Base-by-base conservation (phyloP, 2,113 vertebrate genomes). In the Furnarius figulus region DNA sequence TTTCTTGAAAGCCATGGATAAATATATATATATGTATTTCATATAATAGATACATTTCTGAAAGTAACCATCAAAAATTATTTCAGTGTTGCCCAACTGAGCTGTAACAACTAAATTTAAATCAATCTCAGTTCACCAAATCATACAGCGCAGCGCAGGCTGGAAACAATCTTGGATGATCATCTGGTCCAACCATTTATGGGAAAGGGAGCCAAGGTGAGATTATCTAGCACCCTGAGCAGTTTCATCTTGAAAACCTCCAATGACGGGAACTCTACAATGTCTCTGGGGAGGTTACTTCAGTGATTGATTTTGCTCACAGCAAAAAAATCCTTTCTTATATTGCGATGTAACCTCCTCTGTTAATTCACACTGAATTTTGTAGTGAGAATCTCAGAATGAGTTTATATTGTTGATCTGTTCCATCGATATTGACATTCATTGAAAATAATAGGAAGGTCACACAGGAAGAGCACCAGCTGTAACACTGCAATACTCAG, bases 1-100 rank as follows among this genome's bases (percentile, higher is more conserved):
- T 30, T 86, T 12, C 49, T 93, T 76, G n/a, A 88, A 93, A 88
- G 44, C 21, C 33, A 79, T 17, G 35, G 71, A 63, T 39, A 85
- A 94, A 85, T 49, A 72, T 0, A 4, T 0, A 4, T 37, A 63
- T 82, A 82, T 35, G 30, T 5, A 21, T 55, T 78, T 92, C 14
- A 47, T 25, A 17, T 55, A 63, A 30, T 2, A 55, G 35, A n/a
- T 18, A 27, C 9, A 65, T 52, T 88, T 90, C 75, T 65, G 79
- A 73, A 93, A 90, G 30, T 35, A 88, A 33, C 5, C 6, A 81
- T 42, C 30, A 82, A 75, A 77, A 85, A 85, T 17, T 5, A 47
- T 27, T 79, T 76, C 49, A 72, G 71, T n/a, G 68, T 16, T 55
- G 49, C 27, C 22, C 23, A 90, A 63, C 33, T 58, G 47, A 67